phyloP scores from a whole-genome alignment of 2,797 vertebrate species.

The Chloroceryle inda region DNA sequence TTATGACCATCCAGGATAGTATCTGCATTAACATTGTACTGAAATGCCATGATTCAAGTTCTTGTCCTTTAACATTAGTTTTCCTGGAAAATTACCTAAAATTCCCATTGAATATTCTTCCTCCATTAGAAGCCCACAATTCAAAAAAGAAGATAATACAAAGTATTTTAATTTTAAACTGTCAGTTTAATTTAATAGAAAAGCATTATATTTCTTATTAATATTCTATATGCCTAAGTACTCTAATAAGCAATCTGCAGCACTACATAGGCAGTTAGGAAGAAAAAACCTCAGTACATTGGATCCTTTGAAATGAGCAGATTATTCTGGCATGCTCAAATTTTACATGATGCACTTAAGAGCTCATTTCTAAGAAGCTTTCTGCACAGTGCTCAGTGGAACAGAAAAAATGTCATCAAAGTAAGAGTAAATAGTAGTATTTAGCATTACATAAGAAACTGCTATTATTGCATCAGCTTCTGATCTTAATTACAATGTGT shows the following conservation, averaged over 20 bases:
- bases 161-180: conserved; percentile 56
- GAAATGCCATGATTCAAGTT: conserved; percentile 49
- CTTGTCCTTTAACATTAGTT: conserved; percentile 33
- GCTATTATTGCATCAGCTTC: background rate
- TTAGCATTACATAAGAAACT: background rate
- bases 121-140: conserved; percentile 35
- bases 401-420: conserved; percentile 1
- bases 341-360: conserved; percentile 44
- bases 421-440: conserved; percentile 13
- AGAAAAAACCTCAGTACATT: background rate
- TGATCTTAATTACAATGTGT: background rate
- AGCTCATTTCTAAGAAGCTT: conserved; percentile 35
- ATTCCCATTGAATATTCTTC: conserved; percentile 57
- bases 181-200: conserved; percentile 56
- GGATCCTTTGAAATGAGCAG: conserved; percentile 17
- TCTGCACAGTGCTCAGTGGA: background rate
- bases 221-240: conserved; percentile 55
- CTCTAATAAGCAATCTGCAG: conserved; percentile 66
- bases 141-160: conserved; percentile 11
- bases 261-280: conserved; percentile 8
- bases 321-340: conserved; percentile 31
- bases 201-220: conserved; percentile 35
- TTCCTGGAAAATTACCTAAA: conserved; percentile 52
- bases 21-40: conserved; percentile 52
- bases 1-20: conserved; percentile 1